Evolutionary conservation across 2,888 invertebrate species (phyloP), one percentile per base, ranked within the genome.

Genomic region (Macrostomum cliftonense): DNA sequence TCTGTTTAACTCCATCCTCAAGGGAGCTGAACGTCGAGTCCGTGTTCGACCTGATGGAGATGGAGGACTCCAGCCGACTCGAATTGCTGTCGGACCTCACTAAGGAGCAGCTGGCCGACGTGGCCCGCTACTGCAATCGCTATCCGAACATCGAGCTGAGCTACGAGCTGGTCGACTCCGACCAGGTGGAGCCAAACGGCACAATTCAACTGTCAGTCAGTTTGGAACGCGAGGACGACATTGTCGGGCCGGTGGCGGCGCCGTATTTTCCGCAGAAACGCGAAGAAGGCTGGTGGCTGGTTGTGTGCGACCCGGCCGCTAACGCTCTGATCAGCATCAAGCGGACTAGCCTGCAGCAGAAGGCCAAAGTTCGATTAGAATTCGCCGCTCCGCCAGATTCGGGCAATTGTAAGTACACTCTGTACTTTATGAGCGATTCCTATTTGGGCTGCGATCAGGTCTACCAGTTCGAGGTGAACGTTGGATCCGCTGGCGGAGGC

Each of bases 371-470:
- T 14, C 78, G 79, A 49, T 73, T 91, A 45, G 89, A 91, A 72
- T 97, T 95, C 71, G 83, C 91, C 37, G 89, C 91, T 28, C 91
- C 91, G 1, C 77, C 79, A 52, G 78, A 84, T 1, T 7, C 52
- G 11, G 70, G 89, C 7, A 78, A 81, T 28, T 85, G 89, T 71
- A 80, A 81, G 13, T 95, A 91, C 72, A 87, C 86, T 0, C 73
- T 99, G 46, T 99, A 89, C 74, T 97, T 87, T 73, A 99, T 99
- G 91, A 91, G 89, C 61, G 97, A 99, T 71, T 84, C 93, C 0
- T 99, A 97, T 71, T 78, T 97, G 64, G 97, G 97, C 11, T 97
- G 95, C 63, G 97, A 99, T 76, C 97, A 99, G 72, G 97, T 99
- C 73, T 97, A 97, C 73, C 83, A 84, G 71, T 87, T 97, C 56